Percentiles rank a stretch among this genome's conserved stretches.
Evolutionary conservation across 2,113 vertebrate genomes (phyloP).

Genomic region (Zapus hudsonius): DNA sequence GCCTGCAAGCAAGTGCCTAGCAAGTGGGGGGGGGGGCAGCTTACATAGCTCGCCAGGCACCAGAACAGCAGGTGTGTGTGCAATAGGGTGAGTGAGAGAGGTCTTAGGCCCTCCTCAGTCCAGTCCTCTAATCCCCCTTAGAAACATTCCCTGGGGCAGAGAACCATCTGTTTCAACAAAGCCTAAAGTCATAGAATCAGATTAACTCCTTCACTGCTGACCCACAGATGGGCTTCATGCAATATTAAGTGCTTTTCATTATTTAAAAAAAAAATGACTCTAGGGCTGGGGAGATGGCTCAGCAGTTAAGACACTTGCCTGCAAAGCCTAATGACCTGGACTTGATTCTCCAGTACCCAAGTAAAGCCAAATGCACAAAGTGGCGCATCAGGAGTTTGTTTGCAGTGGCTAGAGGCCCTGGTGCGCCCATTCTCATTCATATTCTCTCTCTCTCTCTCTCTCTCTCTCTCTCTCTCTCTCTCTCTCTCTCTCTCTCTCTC

Average conservation of each 20-base stretch:
- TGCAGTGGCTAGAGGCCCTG: too few species aligned
- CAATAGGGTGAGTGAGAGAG: not conserved
- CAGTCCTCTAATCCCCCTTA: slow-evolving; percentile 64
- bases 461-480: too few species aligned
- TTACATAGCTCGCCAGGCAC: slow-evolving; percentile 14
- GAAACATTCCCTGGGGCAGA: slow-evolving; percentile 54
- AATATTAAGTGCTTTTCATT: slow-evolving; percentile 32
- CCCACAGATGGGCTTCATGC: not conserved
- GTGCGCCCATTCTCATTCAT: too few species aligned
- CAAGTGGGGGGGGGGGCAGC: not conserved
- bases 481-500: too few species aligned
- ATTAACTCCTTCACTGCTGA: slow-evolving; percentile 74
- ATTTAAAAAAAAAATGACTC: not conserved
- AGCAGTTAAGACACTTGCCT: not conserved
- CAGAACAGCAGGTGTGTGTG: slow-evolving; percentile 64
- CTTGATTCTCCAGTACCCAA: too few species aligned
- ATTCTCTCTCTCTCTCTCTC: too few species aligned
- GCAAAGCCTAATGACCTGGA: too few species aligned
- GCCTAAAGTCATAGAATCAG: slow-evolving; percentile 22
- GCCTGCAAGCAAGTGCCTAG: slow-evolving; percentile 12
- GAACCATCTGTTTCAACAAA: slow-evolving; percentile 69
- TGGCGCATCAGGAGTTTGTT: too few species aligned
- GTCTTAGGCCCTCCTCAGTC: slow-evolving; percentile 33
- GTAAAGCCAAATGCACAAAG: too few species aligned
- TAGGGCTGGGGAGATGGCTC: not conserved